Percentiles rank a stretch among this genome's conserved stretches.
Conservation (phyloP, 2,797 vertebrate genomes). For the Atherinosoma microstoma region DNA sequence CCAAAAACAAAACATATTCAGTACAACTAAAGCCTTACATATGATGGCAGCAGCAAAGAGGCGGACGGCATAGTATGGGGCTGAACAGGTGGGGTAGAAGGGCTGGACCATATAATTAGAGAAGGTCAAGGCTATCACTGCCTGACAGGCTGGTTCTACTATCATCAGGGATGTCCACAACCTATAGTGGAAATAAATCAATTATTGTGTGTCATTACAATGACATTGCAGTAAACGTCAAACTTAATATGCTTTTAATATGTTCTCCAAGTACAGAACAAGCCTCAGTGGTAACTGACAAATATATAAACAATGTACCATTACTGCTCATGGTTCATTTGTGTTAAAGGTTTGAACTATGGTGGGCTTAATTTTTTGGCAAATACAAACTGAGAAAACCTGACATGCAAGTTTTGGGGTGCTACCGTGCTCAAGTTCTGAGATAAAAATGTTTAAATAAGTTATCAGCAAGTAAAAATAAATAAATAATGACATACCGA, state of each 20-base stretch:
- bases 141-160: conserved; percentile 87
- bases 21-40: conserved; percentile 68
- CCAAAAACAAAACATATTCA: background rate
- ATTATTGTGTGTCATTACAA: background rate
- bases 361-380: background rate
- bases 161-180: conserved; percentile 87
- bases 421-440: background rate
- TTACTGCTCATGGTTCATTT: background rate
- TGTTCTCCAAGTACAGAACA: background rate
- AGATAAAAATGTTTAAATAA: background rate
- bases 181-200: conserved; percentile 42
- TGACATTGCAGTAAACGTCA: background rate
- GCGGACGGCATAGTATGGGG: conserved; percentile 81
- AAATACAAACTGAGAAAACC: background rate
- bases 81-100: conserved; percentile 81
- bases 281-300: background rate
- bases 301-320: background rate
- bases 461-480: background rate
- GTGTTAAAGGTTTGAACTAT: background rate
- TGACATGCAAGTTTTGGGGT: no score
- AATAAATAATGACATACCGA: conserved; percentile 58
- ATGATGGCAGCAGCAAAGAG: conserved; percentile 85
- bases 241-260: background rate
- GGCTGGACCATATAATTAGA: conserved; percentile 86
- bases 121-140: conserved; percentile 87